Conservation (phyloP, 1,140 invertebrate species). For the Oedothorax gibbosus region DNA sequence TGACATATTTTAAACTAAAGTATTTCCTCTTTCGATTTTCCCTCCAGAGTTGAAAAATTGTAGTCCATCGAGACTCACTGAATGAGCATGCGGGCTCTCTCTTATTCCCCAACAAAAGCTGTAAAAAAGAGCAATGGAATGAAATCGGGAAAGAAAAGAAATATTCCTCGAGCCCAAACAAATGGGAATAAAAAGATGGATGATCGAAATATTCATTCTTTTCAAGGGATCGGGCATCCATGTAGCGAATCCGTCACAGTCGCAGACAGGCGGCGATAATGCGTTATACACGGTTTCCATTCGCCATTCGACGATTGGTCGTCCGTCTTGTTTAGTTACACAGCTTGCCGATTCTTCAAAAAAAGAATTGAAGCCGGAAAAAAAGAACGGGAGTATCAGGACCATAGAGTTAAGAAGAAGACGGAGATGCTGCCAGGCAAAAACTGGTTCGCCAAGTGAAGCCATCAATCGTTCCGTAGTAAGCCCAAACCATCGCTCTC, state of each 20-base stretch:
- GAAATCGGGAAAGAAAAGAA: neutral
- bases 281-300: constrained; percentile 59
- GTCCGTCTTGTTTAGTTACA: constrained; percentile 60
- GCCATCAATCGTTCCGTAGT: too few relatives aligned
- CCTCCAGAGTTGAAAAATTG: too few relatives aligned
- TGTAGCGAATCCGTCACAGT: constrained; percentile 56
- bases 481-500: too few relatives aligned
- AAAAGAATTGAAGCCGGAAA: constrained; percentile 53
- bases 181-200: constrained; percentile 43
- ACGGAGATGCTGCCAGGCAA: neutral
- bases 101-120: too few relatives aligned
- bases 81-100: too few relatives aligned
- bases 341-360: constrained; percentile 43
- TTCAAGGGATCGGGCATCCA: constrained; percentile 44
- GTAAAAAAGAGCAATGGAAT: too few relatives aligned
- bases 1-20: too few relatives aligned
- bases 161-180: neutral
- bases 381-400: constrained; percentile 24
- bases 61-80: too few relatives aligned
- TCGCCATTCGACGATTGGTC: constrained; percentile 51
- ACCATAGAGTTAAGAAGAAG: neutral
- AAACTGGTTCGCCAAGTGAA: too few relatives aligned
- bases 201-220: constrained; percentile 60
- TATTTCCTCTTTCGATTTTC: too few relatives aligned
- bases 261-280: constrained; percentile 59